phyloP scores from a whole-genome alignment of 2,888 invertebrate genomes.

The Pyrrhosoma nymphula region DNA sequence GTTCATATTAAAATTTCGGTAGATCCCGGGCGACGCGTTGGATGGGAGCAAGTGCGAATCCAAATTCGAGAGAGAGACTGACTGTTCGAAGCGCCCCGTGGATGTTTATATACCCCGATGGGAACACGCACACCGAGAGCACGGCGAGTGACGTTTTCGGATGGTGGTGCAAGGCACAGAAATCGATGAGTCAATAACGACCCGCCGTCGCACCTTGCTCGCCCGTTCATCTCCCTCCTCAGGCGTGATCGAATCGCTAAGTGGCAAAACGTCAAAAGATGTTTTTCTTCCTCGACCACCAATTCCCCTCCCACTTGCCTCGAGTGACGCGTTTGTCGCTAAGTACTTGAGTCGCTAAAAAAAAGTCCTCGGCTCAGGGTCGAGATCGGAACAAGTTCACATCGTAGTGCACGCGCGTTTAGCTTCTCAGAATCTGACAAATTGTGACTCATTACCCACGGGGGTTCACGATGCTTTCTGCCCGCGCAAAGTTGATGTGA shows the following conservation, averaged over 20 bases:
- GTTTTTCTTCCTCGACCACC: slow-evolving; percentile 22
- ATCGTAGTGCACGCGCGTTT: neutral
- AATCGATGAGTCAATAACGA: slow-evolving; percentile 27
- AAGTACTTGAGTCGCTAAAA: neutral
- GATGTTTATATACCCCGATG: neutral
- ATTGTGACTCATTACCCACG: neutral
- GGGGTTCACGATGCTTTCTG: neutral
- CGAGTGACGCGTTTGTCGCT: slow-evolving; percentile 8
- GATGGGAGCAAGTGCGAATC: neutral
- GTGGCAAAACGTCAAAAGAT: slow-evolving; percentile 4
- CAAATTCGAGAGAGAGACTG: neutral
- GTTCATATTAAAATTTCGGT: neutral
- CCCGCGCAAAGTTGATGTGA: neutral
- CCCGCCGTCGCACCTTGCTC: neutral
- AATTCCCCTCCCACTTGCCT: neutral
- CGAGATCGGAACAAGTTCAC: neutral
- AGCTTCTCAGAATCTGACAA: neutral
- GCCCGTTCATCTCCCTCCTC: neutral
- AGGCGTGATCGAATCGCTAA: slow-evolving; percentile 10
- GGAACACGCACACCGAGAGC: neutral
- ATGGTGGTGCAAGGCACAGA: slow-evolving; percentile 24
- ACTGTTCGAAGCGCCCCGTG: neutral
- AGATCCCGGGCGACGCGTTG: neutral
- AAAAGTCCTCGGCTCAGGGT: neutral
- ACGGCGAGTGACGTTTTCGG: neutral